phyloP scores from a whole-genome alignment of 2,888 invertebrate species.

The Ernsta delagoae region DNA sequence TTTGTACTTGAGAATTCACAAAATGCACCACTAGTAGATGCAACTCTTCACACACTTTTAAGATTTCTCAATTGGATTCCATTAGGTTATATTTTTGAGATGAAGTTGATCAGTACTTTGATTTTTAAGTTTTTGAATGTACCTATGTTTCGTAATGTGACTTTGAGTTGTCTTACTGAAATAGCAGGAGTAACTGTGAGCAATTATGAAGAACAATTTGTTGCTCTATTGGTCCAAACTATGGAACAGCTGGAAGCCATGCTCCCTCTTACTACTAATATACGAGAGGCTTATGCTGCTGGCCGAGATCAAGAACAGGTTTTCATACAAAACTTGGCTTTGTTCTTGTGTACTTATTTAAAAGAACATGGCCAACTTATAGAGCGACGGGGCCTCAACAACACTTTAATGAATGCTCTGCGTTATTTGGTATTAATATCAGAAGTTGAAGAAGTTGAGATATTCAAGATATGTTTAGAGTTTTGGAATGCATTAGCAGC shows the following conservation, averaged over 20 bases:
- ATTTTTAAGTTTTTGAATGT: conserved; percentile 99
- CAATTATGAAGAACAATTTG: conserved; percentile 97
- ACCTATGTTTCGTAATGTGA: conserved; percentile 98
- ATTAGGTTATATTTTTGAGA: conserved; percentile 99
- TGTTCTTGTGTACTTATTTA: conserved; percentile 98
- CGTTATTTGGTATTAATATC: conserved; percentile 96
- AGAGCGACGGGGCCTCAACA: conserved; percentile 91
- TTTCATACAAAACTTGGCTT: conserved; percentile 98
- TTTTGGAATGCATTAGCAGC: conserved; percentile 98
- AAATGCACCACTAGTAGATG: conserved; percentile 97
- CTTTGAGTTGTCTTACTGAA: conserved; percentile 98
- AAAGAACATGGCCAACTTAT: conserved; percentile 97
- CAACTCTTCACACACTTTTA: conserved; percentile 97
- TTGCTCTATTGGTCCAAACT: conserved; percentile 94
- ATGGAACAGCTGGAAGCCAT: conserved; percentile 97
- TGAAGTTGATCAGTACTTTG: conserved; percentile 96
- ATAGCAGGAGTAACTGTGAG: conserved; percentile 96
- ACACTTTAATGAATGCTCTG: conserved; percentile 92
- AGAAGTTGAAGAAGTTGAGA: conserved; percentile 99
- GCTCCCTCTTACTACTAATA: conserved; percentile 95
- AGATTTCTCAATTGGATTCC: conserved; percentile 99
- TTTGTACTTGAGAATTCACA: conserved; percentile 99
- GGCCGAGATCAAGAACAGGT: conserved; percentile 99
- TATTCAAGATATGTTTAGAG: conserved; percentile 99
- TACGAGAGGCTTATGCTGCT: conserved; percentile 96